Base-by-base conservation (phyloP, 1,140 invertebrate species). In the Orchestia grillus region DNA sequence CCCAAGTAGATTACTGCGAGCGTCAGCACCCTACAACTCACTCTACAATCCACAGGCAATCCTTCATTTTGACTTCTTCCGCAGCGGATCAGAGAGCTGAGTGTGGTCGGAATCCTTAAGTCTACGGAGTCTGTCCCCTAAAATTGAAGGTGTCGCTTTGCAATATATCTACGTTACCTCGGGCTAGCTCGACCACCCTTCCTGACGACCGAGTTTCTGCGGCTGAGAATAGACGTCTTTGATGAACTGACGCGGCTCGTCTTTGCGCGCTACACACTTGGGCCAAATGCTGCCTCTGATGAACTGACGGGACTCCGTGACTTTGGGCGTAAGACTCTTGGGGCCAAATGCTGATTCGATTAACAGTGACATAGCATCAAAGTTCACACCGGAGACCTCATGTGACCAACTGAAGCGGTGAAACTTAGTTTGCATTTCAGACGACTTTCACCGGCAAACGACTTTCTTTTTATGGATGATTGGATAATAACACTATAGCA, bases 41-140 rank as follows among this genome's bases (percentile, higher is more conserved):
- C 36, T 42, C 88, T 11, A 43, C 88, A 90, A 90, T 90, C 88
- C 88, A 90, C 88, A 90, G 88, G 41, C 88, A 90, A 90, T 90
- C 88, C 88, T 90, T 90, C 88, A 90, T 44, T 90, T 36, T 90
- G 88, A 90, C 88, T 90, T 44, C 88, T 90, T 90, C 88, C 43
- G 41, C 88, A 42, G 88, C 15, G 43, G 88, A 90, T 41, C 88
- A 90, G 88, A 41, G 28, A 44, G 43, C 3, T 11, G 88, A 90
- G 88, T 44, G 88, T 90, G 88, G 88, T 36, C 41, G 88, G 88
- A 90, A 90, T 90, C 88, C 88, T 42, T 41, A 90, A 90, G n/a
- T 90, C 41, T 90, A 90, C 41, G n/a, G 88, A 90, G 41, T 90
- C 41, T 90, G 88, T 90, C n/a, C 15, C 15, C 88, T 77, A 90